Percentiles rank a stretch among this genome's conserved stretches.
phyloP scores from a whole-genome alignment of 1,140 invertebrate genomes.

The Zaprionus ornatus region DNA sequence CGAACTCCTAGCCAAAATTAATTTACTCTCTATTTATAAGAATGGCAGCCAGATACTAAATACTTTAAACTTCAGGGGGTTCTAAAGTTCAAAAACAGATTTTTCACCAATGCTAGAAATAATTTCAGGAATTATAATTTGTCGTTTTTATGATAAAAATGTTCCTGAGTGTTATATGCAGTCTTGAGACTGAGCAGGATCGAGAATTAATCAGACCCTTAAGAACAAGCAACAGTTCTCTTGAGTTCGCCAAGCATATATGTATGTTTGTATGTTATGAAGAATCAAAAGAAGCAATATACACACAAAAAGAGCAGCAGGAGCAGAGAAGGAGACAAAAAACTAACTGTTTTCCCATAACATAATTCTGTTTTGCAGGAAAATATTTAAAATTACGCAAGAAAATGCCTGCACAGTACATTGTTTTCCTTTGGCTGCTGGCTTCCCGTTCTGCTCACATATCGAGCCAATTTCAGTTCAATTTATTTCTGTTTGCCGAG shows the following conservation, averaged over 20 bases:
- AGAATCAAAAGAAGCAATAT: not conserved
- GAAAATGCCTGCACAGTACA: not conserved
- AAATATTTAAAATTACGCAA: conserved; percentile 5
- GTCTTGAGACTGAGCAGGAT: too few relatives aligned
- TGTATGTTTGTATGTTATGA: too few relatives aligned
- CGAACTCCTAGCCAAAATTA: too few relatives aligned
- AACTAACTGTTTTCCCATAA: conserved; percentile 1
- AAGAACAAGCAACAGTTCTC: conserved; percentile 10
- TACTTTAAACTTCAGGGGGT: too few relatives aligned
- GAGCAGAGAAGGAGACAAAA: not conserved
- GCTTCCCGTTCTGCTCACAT: conserved; percentile 10
- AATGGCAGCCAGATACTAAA: too few relatives aligned
- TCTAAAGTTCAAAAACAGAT: too few relatives aligned
- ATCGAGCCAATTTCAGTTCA: conserved; percentile 57
- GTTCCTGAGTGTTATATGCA: too few relatives aligned
- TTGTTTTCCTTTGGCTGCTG: not conserved
- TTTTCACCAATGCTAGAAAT: too few relatives aligned
- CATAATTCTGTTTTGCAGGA: not conserved
- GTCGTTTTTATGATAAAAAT: too few relatives aligned
- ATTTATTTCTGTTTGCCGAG: conserved; percentile 61
- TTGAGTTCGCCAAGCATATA: not conserved
- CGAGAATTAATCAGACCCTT: not conserved
- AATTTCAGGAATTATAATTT: too few relatives aligned
- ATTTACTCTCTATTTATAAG: too few relatives aligned
- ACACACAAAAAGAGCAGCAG: not conserved